Conservation (phyloP, 2,113 vertebrate species). For the Arenaria interpres region DNA sequence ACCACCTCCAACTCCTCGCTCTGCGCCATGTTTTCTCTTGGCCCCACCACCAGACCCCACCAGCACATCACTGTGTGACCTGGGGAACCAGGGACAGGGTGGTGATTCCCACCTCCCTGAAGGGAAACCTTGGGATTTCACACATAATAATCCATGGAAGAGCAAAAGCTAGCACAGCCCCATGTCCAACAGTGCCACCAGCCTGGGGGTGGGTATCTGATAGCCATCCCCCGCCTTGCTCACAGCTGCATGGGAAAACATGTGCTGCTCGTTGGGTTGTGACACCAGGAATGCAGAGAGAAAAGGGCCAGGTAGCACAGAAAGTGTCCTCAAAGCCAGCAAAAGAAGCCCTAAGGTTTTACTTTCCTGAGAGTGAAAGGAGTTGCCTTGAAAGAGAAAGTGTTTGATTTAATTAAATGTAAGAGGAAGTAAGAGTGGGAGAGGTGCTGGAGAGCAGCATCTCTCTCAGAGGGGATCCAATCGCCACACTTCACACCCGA, state of each 20-base stretch:
- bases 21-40: neutral
- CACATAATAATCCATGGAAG: neutral
- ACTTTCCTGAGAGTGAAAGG: neutral
- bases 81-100: neutral
- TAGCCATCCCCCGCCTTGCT: fast-evolving
- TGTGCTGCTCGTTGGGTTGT: neutral
- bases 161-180: neutral
- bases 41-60: neutral
- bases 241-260: fast-evolving
- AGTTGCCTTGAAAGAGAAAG: neutral
- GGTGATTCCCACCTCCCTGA: neutral
- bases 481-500: neutral
- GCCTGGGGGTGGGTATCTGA: no score
- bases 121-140: neutral
- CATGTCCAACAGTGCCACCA: fast-evolving
- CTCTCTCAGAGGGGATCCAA: neutral
- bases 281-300: neutral
- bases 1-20: neutral
- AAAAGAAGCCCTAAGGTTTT: neutral
- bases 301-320: neutral
- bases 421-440: neutral
- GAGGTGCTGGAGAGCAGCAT: neutral
- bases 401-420: neutral
- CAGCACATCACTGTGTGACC: neutral
- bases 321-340: neutral